Evolutionary conservation across 2,888 invertebrate species (phyloP), one percentile per base, ranked within the genome.

Genomic region (Apeira syringaria): DNA sequence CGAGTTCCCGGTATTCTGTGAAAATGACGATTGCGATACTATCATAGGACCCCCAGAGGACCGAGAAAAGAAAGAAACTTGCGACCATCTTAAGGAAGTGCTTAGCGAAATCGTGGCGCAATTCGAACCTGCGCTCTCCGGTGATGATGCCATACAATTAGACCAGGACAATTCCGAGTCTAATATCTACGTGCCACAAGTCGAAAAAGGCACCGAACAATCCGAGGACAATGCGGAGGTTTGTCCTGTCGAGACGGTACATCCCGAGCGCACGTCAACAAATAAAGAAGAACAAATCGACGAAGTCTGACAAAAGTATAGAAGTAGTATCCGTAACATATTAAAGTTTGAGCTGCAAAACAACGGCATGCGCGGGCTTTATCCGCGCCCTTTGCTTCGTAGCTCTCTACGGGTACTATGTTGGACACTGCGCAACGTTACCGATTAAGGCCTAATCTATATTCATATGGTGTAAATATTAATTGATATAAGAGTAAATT

Each of bases 31-130:
- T 2, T 82, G 84, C 43, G 75, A 75, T 18, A 56, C 71, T 0
- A 61, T 67, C 0, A 27, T 68, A 0, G 68, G 69, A 5, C 39
- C 22, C 0, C 7, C 26, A 5, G 47, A 55, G 1, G 53, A 55
- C 4, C 47, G 68, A 0, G 52, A 57, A 0, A 80, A 83, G 3
- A 74, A 74, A 10, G 82, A 72, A 57, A 81, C 75, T 9, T 80
- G 74, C 54, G 84, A 82, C 42, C 90, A 72, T 56, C 76, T 80
- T 49, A 91, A 80, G 73, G 91, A 76, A 74, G 83, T 87, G 1
- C 72, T 88, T 0, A 74, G 74, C 11, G 82, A 84, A 40, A 50
- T 87, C 3, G 83, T 85, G 0, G 64, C 80, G 0, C 86, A 88
- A 47, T 84, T 87, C 34, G 86, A 86, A 24, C 36, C 86, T 8